Base-by-base conservation (phyloP, 2,113 vertebrate species). In the Corydoras maculifer region DNA sequence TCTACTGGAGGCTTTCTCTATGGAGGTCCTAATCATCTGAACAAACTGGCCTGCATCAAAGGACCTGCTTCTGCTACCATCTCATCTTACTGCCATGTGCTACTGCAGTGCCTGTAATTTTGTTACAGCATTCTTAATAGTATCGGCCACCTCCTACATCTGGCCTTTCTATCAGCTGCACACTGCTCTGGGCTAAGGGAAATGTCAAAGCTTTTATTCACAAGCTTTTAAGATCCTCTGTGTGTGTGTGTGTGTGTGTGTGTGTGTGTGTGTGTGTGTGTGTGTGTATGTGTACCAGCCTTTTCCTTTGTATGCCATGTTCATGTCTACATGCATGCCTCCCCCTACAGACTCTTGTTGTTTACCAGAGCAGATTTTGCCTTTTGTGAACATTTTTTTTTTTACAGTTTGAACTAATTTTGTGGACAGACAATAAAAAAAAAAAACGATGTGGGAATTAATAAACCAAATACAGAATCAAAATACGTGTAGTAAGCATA, bases 151-250 rank as follows among this genome's bases (percentile, higher is more conserved):
- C 72, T 83, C 83, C 83, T 81, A 60, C 65, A 68, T 62, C 72
- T 57, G 65, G 30, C 65, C 72, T 68, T 68, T 62, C 65, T 68
- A 58, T 62, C 72, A 74, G 31, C 65, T 68, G 59, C 72, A 66
- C 71, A 68, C 50, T 68, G 72, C 72, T 68, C 50, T 62, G 6
- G 84, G 80, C 81, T 80, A 82, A 79, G 78, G 77, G 79, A 67
- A 78, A 85, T 87, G 86, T 87, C 85, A 86, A 84, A 84, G 86
- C 87, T 90, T 87, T 88, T 87, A 88, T 86, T 86, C 84, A 83
- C 80, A 65, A 66, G 81, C 86, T 84, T 85, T 86, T 83, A 85
- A 87, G 86, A 83, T 81, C 80, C 77, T 82, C 60, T 85, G 79
- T 77, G 68, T 59, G 58, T 48, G 55, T 32, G 31, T 55, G 66